Evolutionary conservation across 2,888 invertebrate species (phyloP), one percentile per base, ranked within the genome.

Genomic region (Hyppa rectilinea): DNA sequence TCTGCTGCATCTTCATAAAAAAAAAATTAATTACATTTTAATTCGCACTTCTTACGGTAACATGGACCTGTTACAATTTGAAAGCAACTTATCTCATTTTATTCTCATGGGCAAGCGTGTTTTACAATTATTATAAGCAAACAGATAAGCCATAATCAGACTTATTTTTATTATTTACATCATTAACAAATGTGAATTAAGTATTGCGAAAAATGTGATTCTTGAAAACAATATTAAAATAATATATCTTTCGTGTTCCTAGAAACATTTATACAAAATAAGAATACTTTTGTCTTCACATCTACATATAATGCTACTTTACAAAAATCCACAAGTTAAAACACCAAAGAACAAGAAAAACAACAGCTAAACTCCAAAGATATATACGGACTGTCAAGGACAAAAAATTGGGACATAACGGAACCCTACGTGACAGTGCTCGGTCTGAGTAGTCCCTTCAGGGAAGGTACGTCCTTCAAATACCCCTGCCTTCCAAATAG

Each of bases 361-460:
- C 61, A 75, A 73, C 62, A 78, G 45, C 59, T 61, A 66, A 76
- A 78, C 75, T 60, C 52, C 26, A 52, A 78, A 84, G 87, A 89
- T 84, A 85, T 86, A 89, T 87, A 73, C 70, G 75, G 73, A 83
- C 81, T 87, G 87, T 86, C 86, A 88, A 87, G 86, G 84, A 88
- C 90, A 90, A 92, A 92, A 93, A 93, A 93, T 92, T 89, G 92
- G 89, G 85, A 91, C 90, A 91, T 92, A 92, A 92, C 89, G 87
- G 87, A 77, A 71, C 75, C 80, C 85, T 91, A 92, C 93, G 93
- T 93, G 93, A 92, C 90, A 83, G 83, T 75, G 78, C 81, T 83
- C 81, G 85, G 72, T 68, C 71, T 45, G 65, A 80, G 71, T 68
- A 65, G 73, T 84, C 82, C 89, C 91, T 90, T 86, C 79, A 85